Percentiles rank a stretch among this genome's conserved stretches.
Conservation (phyloP, 1,140 invertebrate genomes). For the Agraylea sexmaculata region DNA sequence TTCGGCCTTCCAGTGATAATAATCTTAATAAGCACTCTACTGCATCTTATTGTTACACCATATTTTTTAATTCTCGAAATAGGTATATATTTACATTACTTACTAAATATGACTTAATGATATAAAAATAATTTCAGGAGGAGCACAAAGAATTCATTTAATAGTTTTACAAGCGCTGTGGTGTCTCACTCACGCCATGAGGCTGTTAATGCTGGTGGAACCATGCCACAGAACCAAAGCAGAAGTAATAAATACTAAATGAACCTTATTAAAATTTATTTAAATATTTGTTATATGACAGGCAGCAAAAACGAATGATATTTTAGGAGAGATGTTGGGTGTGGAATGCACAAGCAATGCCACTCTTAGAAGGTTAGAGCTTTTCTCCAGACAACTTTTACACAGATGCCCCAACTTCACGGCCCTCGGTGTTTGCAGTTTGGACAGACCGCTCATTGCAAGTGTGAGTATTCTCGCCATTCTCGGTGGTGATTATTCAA, state of each 20-base stretch:
- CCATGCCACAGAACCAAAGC: constrained; percentile 47
- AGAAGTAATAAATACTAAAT: constrained; percentile 38
- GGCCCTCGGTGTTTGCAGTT: constrained; percentile 49
- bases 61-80: constrained; percentile 58
- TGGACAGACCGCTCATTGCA: constrained; percentile 50
- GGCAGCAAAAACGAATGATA: constrained; percentile 31
- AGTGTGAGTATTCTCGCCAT: constrained; percentile 39
- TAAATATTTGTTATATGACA: constrained; percentile 16
- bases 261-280: too few relatives aligned
- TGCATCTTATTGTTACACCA: constrained; percentile 58
- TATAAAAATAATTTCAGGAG: constrained; percentile 23
- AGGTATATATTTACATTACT: constrained; percentile 25
- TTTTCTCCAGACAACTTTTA: constrained; percentile 52
- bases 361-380: constrained; percentile 40
- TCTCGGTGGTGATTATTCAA: not conserved
- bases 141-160: constrained; percentile 31
- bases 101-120: too few relatives aligned
- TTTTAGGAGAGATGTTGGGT: constrained; percentile 32
- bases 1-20: constrained; percentile 49
- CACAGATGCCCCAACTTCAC: constrained; percentile 48
- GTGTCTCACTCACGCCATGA: constrained; percentile 48
- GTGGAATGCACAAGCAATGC: constrained; percentile 27
- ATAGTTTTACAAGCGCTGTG: constrained; percentile 46
- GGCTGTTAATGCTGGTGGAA: constrained; percentile 53
- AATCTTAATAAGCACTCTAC: constrained; percentile 50